A percentile compares a stretch with the other conserved stretches of the same genome.
Evolutionary conservation across 2,888 invertebrate species (phyloP).

Genomic region (Agrotis clavis): DNA sequence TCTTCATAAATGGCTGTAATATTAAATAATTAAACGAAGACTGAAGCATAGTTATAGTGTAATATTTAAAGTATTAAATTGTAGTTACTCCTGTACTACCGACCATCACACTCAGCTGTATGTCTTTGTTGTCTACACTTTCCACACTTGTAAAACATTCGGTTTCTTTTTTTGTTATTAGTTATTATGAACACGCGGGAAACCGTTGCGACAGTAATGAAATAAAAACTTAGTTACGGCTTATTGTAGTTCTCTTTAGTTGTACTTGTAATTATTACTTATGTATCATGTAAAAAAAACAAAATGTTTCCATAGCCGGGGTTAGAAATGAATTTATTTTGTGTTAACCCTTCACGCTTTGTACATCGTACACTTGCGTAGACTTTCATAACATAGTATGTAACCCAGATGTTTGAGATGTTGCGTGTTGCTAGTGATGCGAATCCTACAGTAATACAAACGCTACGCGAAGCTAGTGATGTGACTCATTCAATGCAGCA

Average conservation of each 20-base stretch:
- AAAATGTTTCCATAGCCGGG: slow-evolving; percentile 62
- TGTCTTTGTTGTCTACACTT: slow-evolving; percentile 75
- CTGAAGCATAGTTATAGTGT: slow-evolving; percentile 90
- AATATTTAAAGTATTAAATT: slow-evolving; percentile 87
- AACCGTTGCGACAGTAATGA: slow-evolving; percentile 45
- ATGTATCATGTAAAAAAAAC: slow-evolving; percentile 63
- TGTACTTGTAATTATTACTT: slow-evolving; percentile 64
- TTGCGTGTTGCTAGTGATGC: slow-evolving; percentile 7
- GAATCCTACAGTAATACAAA: background rate
- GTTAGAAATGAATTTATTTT: slow-evolving; percentile 58
- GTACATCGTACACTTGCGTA: slow-evolving; percentile 15
- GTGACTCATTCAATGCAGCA: slow-evolving; percentile 18
- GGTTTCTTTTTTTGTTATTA: slow-evolving; percentile 65
- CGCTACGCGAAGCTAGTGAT: slow-evolving; percentile 15
- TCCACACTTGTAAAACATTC: slow-evolving; percentile 57
- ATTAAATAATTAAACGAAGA: slow-evolving; percentile 89
- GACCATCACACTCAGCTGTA: slow-evolving; percentile 79
- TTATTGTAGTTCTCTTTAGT: slow-evolving; percentile 63
- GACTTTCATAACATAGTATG: slow-evolving; percentile 14
- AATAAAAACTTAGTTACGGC: slow-evolving; percentile 54
- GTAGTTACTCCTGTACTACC: slow-evolving; percentile 80
- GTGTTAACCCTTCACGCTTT: slow-evolving; percentile 27
- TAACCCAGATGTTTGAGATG: slow-evolving; percentile 8
- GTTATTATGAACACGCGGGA: slow-evolving; percentile 54
- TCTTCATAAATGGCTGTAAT: slow-evolving; percentile 85